Percentiles rank a stretch among this genome's conserved stretches.
Conservation (phyloP, 2,113 vertebrate species). For the Ciconia boyciana region DNA sequence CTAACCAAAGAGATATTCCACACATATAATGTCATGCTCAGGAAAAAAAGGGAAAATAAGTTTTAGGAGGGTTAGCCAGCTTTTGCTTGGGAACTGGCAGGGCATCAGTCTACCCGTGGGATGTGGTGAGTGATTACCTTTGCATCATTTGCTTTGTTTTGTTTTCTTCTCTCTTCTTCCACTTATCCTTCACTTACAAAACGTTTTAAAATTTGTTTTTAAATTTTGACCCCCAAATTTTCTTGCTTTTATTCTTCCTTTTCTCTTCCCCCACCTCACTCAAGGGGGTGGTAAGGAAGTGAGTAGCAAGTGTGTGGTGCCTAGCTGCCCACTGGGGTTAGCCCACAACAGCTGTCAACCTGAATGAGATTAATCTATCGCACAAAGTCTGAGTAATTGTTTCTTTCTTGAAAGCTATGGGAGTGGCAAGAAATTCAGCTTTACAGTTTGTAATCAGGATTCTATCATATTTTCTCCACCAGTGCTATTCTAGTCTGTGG, state of each 20-base stretch:
- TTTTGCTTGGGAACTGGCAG: neutral
- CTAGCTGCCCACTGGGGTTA: neutral
- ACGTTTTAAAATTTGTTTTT: too few relatives aligned
- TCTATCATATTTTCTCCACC: neutral
- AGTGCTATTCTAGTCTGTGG: neutral
- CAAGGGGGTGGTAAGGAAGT: neutral
- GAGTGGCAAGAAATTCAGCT: neutral
- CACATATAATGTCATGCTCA: accelerated
- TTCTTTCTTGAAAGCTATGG: neutral
- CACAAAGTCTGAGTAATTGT: neutral
- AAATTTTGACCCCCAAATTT: neutral
- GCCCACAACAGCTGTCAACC: neutral
- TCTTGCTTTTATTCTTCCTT: neutral
- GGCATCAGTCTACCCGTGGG: neutral
- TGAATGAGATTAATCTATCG: neutral
- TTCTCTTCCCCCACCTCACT: neutral
- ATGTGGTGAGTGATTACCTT: neutral
- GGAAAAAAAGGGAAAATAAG: neutral
- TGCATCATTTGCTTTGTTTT: neutral
- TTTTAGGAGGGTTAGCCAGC: neutral
- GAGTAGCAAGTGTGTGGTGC: neutral
- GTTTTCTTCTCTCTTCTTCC: neutral
- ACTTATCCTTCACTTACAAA: neutral
- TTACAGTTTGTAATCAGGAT: neutral
- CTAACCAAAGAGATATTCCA: neutral